Conservation (phyloP, 1,140 invertebrate species). For the Macrosteles quadrilineatus region DNA sequence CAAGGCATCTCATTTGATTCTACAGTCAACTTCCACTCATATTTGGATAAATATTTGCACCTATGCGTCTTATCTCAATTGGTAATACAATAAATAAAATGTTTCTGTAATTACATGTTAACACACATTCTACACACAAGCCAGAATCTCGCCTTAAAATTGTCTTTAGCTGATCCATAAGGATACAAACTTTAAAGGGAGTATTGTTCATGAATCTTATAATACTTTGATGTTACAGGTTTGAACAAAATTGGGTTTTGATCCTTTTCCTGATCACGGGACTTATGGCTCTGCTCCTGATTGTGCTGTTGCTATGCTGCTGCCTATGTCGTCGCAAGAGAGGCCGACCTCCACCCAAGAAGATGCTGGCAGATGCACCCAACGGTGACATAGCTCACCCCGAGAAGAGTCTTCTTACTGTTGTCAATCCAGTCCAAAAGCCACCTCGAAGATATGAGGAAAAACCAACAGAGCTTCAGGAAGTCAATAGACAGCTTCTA, state of each 20-base stretch:
- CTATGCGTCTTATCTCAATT: too few relatives aligned
- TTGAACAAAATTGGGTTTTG: constrained; percentile 51
- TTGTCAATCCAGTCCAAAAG: constrained; percentile 79
- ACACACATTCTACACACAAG: too few relatives aligned
- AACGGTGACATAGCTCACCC: constrained; percentile 50
- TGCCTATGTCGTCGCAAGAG: constrained; percentile 63
- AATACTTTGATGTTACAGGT: too few relatives aligned
- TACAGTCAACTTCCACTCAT: too few relatives aligned
- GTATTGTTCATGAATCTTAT: too few relatives aligned
- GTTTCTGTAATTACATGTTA: too few relatives aligned
- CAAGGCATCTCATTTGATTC: too few relatives aligned
- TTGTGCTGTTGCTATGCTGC: constrained; percentile 63
- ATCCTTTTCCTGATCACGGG: constrained; percentile 50
- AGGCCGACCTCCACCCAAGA: constrained; percentile 56
- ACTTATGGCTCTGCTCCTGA: constrained; percentile 52
- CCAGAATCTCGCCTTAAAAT: too few relatives aligned
- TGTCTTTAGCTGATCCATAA: too few relatives aligned
- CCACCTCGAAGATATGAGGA: constrained; percentile 68
- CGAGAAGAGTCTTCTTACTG: constrained; percentile 76
- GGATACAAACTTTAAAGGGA: too few relatives aligned
- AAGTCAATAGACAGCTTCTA: constrained; percentile 73
- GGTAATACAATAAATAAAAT: too few relatives aligned
- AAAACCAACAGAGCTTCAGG: constrained; percentile 70
- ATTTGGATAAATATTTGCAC: too few relatives aligned
- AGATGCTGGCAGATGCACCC: constrained; percentile 49